Evolutionary conservation across 2,113 vertebrate species (phyloP).

Genomic region (Plecotus auritus): DNA sequence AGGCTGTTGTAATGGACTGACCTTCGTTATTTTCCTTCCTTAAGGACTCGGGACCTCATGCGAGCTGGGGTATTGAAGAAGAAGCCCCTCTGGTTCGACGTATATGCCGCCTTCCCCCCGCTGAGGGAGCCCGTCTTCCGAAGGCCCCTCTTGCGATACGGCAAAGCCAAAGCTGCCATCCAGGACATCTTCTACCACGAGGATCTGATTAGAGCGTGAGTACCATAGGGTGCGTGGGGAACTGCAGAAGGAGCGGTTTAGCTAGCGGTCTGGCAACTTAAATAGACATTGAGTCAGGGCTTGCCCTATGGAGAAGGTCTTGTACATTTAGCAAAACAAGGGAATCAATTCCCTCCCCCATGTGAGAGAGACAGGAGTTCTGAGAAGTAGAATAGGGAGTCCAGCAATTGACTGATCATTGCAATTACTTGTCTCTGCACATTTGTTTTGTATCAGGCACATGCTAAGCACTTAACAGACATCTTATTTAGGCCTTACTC

Average conservation of each 20-base stretch:
- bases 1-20: background rate
- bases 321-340: background rate
- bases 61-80: constrained; percentile 84
- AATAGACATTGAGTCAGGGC: background rate
- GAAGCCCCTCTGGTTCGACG: constrained; percentile 91
- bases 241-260: background rate
- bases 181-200: constrained; percentile 88
- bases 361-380: background rate
- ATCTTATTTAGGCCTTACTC: background rate
- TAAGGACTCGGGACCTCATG: constrained; percentile 87
- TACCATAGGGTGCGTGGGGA: background rate
- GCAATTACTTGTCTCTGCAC: background rate
- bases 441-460: background rate
- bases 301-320: background rate
- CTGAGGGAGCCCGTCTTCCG: constrained; percentile 82
- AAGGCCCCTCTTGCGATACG: constrained; percentile 59
- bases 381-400: background rate
- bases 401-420: background rate
- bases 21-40: background rate
- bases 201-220: constrained; percentile 93
- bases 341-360: background rate
- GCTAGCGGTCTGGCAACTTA: background rate
- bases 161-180: constrained; percentile 71
- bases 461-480: background rate
- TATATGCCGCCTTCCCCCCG: constrained; percentile 90